Evolutionary conservation across 2,888 invertebrate species (phyloP), one percentile per base, ranked within the genome.

Genomic region (Aporophyla lueneburgensis): DNA sequence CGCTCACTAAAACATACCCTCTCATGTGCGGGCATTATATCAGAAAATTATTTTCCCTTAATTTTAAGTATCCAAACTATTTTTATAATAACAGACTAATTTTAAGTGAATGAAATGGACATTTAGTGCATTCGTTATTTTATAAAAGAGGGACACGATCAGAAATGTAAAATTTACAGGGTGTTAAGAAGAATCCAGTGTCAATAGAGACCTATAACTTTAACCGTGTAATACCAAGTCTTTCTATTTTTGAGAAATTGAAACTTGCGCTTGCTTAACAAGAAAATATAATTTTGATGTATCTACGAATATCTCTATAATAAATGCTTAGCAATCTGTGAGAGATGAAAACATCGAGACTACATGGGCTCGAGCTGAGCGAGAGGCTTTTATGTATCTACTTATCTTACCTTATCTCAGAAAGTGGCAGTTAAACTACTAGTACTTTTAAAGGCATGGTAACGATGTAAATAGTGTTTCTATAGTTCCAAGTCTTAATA

Each of bases 101-200:
- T 59, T 49, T 63, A 46, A 75, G 63, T 62, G 24, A 58, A 16
- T 51, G 40, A 12, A 73, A 51, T 51, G 56, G 24, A 74, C 49
- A 58, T 74, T 73, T 70, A 24, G 46, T 43, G 19, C 46, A 53
- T 40, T 43, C 21, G 21, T 78, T 53, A 24, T 54, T 76, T 76
- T 54, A 61, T 81, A 74, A 51, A 51, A 81, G 19, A 61, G 78
- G 81, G 66, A 76, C 82, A 76, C 67, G 78, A 78, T 49, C 49
- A 56, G 54, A 81, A 51, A 51, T 51, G 0, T 27, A 5, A 65
- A 46, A 33, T 40, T 62, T 10, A 61, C 49, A 80, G 74, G 66
- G 33, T 74, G 21, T 33, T 61, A 21, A 67, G 24, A 61, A 59
- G 40, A 54, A 49, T 61, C 16, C n/a, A 43, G 24, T 67, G 46